Percentiles rank a stretch among this genome's conserved stretches.
These are phyloP conservation scores for Euplexia lucipara DNA, from an alignment of 2,888 invertebrate genomes.

Conservation along the genomic window DNA sequence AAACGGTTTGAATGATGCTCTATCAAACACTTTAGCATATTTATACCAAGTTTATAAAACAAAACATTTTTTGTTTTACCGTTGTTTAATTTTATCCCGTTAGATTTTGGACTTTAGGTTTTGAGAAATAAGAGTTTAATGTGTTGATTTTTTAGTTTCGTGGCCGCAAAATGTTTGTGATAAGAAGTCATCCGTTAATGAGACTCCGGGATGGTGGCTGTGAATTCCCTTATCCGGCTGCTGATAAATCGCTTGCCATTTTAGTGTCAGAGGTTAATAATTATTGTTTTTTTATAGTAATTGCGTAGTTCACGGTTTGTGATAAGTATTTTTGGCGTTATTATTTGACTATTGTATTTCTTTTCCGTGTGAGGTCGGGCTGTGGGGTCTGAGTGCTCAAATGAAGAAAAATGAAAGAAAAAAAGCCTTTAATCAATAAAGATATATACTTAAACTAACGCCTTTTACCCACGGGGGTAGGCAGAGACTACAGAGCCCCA, in stretches of 20 bases:
- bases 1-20: slow-evolving; percentile 53
- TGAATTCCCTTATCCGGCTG: slow-evolving; percentile 55
- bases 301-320: not conserved
- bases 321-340: not conserved
- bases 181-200: slow-evolving; percentile 38
- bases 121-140: not conserved
- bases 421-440: too few species aligned
- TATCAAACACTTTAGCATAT: slow-evolving; percentile 31
- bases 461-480: too few species aligned
- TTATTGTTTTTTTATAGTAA: not conserved
- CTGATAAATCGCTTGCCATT: slow-evolving; percentile 16
- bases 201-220: slow-evolving; percentile 40
- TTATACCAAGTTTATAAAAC: slow-evolving; percentile 44
- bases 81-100: not conserved
- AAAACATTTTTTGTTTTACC: slow-evolving; percentile 29
- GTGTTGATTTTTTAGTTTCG: not conserved
- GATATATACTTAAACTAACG: too few species aligned
- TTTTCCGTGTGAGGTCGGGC: too few species aligned
- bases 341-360: too few species aligned
- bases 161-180: slow-evolving; percentile 23
- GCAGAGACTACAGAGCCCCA: too few species aligned
- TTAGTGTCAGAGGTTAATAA: not conserved
- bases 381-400: too few species aligned
- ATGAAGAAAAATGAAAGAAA: too few species aligned
- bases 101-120: slow-evolving; percentile 15